These are phyloP conservation scores for Orycteropus afer DNA, from an alignment of 2,113 vertebrate genomes.

Conservation along the genomic window DNA sequence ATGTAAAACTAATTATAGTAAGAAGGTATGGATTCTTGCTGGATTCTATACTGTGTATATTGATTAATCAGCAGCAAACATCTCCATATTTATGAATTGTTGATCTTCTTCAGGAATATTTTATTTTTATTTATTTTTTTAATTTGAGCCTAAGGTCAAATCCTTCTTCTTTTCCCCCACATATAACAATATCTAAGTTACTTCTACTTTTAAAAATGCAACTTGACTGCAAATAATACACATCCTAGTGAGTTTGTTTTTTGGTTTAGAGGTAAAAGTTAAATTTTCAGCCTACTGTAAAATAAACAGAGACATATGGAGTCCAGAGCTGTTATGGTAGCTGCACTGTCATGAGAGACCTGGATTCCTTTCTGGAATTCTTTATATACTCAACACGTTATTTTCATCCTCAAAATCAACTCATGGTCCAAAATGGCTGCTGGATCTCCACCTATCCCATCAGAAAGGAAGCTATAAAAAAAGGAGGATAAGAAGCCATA, in stretches of 20 bases:
- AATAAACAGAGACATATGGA: not conserved
- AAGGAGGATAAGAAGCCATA: not conserved
- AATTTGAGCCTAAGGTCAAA: slow-evolving; percentile 8
- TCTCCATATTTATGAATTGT: not conserved
- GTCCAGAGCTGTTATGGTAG: not conserved
- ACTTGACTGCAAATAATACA: slow-evolving; percentile 28
- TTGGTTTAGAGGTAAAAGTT: not conserved
- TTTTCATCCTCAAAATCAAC: not conserved
- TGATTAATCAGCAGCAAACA: not conserved
- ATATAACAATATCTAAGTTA: not conserved
- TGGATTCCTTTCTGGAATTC: not conserved
- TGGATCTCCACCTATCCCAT: not conserved
- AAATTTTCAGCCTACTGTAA: not conserved
- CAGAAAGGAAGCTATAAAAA: slow-evolving; percentile 4
- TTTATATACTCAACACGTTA: not conserved
- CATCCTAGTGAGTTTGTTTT: too few species aligned
- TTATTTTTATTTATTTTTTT: not conserved
- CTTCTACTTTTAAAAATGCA: not conserved
- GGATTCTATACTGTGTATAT: not conserved
- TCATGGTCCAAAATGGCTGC: not conserved
- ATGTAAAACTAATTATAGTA: not conserved
- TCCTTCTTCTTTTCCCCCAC: not conserved
- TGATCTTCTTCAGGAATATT: not conserved
- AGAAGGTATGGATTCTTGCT: not conserved
- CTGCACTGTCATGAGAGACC: not conserved